These are phyloP conservation scores for Himalopsyche japonica DNA, from an alignment of 2,888 invertebrate species.

Conservation along the genomic window DNA sequence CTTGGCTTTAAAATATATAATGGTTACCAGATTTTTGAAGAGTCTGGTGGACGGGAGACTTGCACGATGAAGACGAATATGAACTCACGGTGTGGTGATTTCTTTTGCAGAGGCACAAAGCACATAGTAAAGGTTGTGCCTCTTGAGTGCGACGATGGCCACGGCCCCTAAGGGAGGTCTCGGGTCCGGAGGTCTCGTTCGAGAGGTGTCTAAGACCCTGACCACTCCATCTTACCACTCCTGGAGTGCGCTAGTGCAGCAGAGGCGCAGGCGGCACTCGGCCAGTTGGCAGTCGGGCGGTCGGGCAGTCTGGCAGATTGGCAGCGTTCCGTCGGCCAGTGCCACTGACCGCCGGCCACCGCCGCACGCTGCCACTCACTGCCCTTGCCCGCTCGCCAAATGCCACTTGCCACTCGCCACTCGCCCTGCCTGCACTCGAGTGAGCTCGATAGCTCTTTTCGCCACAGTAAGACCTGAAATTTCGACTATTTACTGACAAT, in stretches of 20 bases:
- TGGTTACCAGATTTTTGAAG: background rate
- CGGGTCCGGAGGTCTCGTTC: slow-evolving; percentile 20
- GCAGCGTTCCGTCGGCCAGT: slow-evolving; percentile 28
- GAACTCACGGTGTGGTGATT: slow-evolving; percentile 40
- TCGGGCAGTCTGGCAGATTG: background rate
- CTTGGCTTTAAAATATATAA: background rate
- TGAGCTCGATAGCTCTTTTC: slow-evolving; percentile 32
- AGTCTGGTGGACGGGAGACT: background rate
- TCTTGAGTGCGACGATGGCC: slow-evolving; percentile 29
- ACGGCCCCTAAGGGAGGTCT: slow-evolving; percentile 25
- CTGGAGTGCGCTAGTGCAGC: background rate
- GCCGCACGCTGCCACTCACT: slow-evolving; percentile 3
- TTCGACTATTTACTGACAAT: slow-evolving; percentile 33
- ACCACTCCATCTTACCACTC: background rate
- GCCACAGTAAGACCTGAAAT: slow-evolving; percentile 39
- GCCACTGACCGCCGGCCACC: slow-evolving; percentile 3
- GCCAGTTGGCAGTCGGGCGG: background rate
- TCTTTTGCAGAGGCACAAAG: slow-evolving; percentile 42
- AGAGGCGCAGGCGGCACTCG: background rate
- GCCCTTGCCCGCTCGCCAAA: slow-evolving; percentile 30
- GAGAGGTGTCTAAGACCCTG: background rate
- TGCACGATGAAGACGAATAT: background rate
- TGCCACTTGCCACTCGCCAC: slow-evolving; percentile 5
- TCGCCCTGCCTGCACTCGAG: slow-evolving; percentile 30
- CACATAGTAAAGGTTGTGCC: slow-evolving; percentile 38